Percentiles rank a stretch among this genome's conserved stretches.
Evolutionary conservation across 2,888 invertebrate species (phyloP).

Genomic region (Chrysotoxum bicinctum): DNA sequence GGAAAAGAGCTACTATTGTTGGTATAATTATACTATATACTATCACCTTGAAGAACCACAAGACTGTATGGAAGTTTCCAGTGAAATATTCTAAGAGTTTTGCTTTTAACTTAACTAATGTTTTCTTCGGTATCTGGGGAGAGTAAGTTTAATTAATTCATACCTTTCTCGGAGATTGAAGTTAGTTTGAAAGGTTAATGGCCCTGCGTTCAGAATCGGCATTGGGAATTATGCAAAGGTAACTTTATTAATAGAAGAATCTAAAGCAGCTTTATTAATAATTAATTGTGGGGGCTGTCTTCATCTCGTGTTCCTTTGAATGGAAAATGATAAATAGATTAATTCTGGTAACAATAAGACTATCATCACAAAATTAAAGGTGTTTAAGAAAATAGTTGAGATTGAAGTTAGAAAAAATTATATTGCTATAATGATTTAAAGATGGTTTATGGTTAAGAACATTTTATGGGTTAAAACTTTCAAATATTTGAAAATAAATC

Average conservation of each 20-base stretch:
- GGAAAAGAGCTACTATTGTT: not conserved
- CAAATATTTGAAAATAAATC: too few species aligned
- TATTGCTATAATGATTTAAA: too few species aligned
- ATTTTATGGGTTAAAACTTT: too few species aligned
- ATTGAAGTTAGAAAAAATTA: too few species aligned
- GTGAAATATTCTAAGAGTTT: not conserved
- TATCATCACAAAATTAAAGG: too few species aligned
- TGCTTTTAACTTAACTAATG: not conserved
- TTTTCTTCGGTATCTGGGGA: not conserved
- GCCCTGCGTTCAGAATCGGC: not conserved
- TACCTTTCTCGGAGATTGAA: not conserved
- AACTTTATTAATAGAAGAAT: not conserved
- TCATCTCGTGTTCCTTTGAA: too few species aligned
- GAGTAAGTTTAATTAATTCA: not conserved
- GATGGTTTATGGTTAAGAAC: too few species aligned
- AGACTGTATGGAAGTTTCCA: not conserved
- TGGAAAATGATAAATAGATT: too few species aligned
- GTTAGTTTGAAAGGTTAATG: not conserved
- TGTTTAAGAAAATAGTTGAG: too few species aligned
- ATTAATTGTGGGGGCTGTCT: too few species aligned
- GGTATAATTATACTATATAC: not conserved
- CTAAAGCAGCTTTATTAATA: not conserved
- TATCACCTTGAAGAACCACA: not conserved
- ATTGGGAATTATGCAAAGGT: conserved; percentile 7
- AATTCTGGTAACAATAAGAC: too few species aligned